Percentiles rank a stretch among this genome's conserved stretches.
These are phyloP conservation scores for Ceramica pisi DNA, from an alignment of 2,888 invertebrate genomes.

Conservation along the genomic window DNA sequence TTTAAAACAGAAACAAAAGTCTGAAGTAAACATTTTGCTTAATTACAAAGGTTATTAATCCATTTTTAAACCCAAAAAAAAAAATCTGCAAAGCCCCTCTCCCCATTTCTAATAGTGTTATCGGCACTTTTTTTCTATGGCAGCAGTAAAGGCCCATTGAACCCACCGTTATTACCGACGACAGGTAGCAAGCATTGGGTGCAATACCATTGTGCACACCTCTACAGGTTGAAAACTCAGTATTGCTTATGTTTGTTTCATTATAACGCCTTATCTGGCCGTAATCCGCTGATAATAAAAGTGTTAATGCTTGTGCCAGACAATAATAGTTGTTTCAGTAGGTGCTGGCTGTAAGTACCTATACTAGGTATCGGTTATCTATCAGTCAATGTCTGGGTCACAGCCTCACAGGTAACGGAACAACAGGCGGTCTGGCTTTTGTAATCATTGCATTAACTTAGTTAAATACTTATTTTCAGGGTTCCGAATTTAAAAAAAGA, in stretches of 20 bases:
- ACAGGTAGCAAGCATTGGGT: conserved; percentile 47
- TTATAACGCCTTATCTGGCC: conserved; percentile 27
- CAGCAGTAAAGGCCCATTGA: conserved; percentile 24
- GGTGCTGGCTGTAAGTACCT: not conserved
- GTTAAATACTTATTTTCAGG: not conserved
- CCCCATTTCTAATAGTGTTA: conserved; percentile 7
- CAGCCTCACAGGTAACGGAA: not conserved
- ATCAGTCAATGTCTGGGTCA: conserved; percentile 13
- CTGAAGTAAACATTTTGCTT: not conserved
- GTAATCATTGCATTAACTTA: not conserved
- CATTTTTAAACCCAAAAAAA: not conserved
- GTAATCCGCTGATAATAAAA: conserved; percentile 18
- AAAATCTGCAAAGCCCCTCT: not conserved
- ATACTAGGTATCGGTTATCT: conserved; percentile 18
- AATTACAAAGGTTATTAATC: conserved; percentile 16
- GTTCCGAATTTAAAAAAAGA: not conserved
- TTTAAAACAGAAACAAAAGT: not conserved
- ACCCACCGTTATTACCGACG: conserved; percentile 22
- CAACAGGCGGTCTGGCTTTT: not conserved
- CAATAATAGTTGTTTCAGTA: conserved; percentile 18
- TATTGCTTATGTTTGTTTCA: conserved; percentile 14
- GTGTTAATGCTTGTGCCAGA: conserved; percentile 18
- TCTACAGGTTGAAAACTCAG: conserved; percentile 41
- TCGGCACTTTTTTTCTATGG: conserved; percentile 23
- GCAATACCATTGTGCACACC: conserved; percentile 37